Conservation (phyloP, 2,888 invertebrate genomes). For the Dolichopus griseipennis region DNA sequence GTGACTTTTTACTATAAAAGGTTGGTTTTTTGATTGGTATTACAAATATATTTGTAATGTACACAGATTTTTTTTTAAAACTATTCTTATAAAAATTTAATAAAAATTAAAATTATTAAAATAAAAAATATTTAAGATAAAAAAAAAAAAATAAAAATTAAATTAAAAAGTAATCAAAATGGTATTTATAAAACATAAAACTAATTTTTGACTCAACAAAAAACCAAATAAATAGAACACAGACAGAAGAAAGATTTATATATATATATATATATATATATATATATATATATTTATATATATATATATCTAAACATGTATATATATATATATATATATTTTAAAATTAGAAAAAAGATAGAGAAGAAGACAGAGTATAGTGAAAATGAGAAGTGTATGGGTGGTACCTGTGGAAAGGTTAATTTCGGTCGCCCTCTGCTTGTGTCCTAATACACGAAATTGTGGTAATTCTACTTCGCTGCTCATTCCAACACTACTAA, state of each 20-base stretch:
- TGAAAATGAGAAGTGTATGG: slow-evolving; percentile 29
- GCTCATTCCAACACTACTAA: slow-evolving; percentile 89
- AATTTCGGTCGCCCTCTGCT: slow-evolving; percentile 88
- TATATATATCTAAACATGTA: neutral
- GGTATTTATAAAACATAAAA: neutral
- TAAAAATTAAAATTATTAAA: too few species aligned
- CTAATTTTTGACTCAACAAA: neutral
- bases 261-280: neutral
- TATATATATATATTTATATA: neutral
- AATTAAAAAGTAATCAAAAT: neutral
- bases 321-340: neutral
- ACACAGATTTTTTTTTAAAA: too few species aligned
- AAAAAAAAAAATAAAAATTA: too few species aligned
- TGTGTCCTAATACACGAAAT: slow-evolving; percentile 93
- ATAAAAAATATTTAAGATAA: too few species aligned
- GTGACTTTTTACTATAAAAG: too few species aligned
- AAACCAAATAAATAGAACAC: neutral
- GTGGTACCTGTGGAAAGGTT: slow-evolving; percentile 90
- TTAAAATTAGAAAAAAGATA: neutral
- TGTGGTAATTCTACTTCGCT: slow-evolving; percentile 93
- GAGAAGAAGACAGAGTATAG: neutral
- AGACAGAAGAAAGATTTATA: neutral
- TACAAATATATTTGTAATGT: too few species aligned
- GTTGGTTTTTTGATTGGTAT: too few species aligned
- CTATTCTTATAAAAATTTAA: too few species aligned